Base-by-base conservation (phyloP, 2,113 vertebrate species). In the Phyllopteryx taeniolatus region DNA sequence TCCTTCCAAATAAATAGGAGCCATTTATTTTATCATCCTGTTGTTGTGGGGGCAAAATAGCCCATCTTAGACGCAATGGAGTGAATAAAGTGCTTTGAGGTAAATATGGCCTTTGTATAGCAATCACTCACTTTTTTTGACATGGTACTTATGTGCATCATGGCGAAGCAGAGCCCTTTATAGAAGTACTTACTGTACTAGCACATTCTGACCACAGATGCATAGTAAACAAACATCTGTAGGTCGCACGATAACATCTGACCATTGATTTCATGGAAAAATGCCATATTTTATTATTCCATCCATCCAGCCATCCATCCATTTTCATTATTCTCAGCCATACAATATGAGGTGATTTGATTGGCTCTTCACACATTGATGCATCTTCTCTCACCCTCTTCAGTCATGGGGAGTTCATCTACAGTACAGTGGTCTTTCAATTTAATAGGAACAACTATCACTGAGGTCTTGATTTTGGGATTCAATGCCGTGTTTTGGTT, bases 171-270 rank as follows among this genome's bases (percentile, higher is more conserved):
- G 81, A 79, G 63, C 78, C 68, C 54, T 81, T 83, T 54, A 73
- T 31, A 66, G 60, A 15, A 62, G 20, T 46, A 14, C 20, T 44
- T 31, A n/a, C 9, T 9, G n/a, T 31, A n/a, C 9, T 22, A 11
- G 51, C 19, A 19, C 51, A 20, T 57, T 53, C 15, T 53, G 49
- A 53, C 49, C 49, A 53, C 49, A 53, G 15, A 47, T 47, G 46
- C 46, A 47, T 27, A 31, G 70, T 67, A 83, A 71, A 79, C 83
- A 84, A 84, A 87, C 35, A 22, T 22, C 10, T 22, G 54, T 86
- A 88, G 86, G 82, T 91, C 86, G 85, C 91, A 90, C 86, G 87
- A 88, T 89, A 88, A 87, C 80, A 79, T 78, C 71, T 79, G 79
- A 90, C 82, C 84, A 73, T 22, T 84, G 68, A 80, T 27, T 78